A percentile compares a stretch with the other conserved stretches of the same genome.
phyloP scores from a whole-genome alignment of 2,888 invertebrate genomes.

The Coleophora flavipennella region DNA sequence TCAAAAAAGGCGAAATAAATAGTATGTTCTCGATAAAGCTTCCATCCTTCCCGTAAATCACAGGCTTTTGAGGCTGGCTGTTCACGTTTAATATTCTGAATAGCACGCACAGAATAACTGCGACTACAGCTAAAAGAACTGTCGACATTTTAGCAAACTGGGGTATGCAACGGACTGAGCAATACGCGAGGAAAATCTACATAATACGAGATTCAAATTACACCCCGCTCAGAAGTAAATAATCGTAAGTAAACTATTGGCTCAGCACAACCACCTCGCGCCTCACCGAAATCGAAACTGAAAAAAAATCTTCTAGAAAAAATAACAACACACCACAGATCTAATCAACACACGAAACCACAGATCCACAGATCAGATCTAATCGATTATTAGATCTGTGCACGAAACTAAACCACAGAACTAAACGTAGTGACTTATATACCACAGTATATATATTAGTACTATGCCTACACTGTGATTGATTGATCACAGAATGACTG shows the following conservation, averaged over 20 bases:
- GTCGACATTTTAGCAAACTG: slow-evolving; percentile 77
- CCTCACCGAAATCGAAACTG: slow-evolving; percentile 24
- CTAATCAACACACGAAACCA: no score
- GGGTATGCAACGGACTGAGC: slow-evolving; percentile 14
- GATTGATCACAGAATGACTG: no score
- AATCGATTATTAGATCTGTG: no score
- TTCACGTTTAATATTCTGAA: slow-evolving; percentile 89
- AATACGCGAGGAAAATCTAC: slow-evolving; percentile 31
- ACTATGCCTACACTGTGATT: no score
- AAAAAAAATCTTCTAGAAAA: background rate
- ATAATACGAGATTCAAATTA: slow-evolving; percentile 38
- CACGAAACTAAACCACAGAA: no score
- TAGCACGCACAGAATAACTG: slow-evolving; percentile 86
- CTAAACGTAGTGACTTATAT: no score
- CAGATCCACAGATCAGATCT: no score
- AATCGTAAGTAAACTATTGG: slow-evolving; percentile 19
- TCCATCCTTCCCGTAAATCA: slow-evolving; percentile 82
- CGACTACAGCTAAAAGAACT: slow-evolving; percentile 83
- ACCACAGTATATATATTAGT: no score
- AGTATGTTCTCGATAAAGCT: slow-evolving; percentile 83
- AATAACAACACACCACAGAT: background rate
- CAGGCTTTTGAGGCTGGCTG: slow-evolving; percentile 84
- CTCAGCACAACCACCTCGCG: slow-evolving; percentile 23
- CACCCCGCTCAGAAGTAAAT: slow-evolving; percentile 11
- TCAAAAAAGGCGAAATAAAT: slow-evolving; percentile 83